These are phyloP conservation scores for Orchesella cincta DNA, from an alignment of 1,140 invertebrate genomes.

Conservation along the genomic window DNA sequence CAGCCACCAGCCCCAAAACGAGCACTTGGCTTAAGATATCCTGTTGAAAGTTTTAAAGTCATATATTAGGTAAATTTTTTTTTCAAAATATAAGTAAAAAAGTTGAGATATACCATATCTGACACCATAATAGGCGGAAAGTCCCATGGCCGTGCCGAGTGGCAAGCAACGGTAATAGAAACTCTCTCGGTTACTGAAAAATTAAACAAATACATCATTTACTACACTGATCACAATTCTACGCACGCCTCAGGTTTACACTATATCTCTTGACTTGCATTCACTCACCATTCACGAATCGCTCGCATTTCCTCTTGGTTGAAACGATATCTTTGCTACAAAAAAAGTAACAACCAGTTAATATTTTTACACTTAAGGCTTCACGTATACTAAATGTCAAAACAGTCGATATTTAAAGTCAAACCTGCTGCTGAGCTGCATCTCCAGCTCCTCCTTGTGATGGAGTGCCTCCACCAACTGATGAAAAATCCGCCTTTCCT, in stretches of 20 bases:
- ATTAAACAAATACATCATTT: no score
- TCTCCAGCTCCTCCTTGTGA: background rate
- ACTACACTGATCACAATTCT: no score
- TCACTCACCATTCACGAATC: slow-evolving; percentile 42
- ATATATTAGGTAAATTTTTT: background rate
- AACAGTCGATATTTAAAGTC: background rate
- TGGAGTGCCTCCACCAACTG: background rate
- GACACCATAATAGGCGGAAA: slow-evolving; percentile 64
- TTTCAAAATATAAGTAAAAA: background rate
- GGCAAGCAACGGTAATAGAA: slow-evolving; percentile 71
- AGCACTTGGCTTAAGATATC: slow-evolving; percentile 61
- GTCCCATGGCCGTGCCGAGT: slow-evolving; percentile 63
- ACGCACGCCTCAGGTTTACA: no score
- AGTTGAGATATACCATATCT: slow-evolving; percentile 58
- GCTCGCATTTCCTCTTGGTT: slow-evolving; percentile 40
- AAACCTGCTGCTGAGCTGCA: background rate
- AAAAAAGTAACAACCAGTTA: background rate
- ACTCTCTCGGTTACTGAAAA: slow-evolving; percentile 70
- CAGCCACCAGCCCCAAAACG: slow-evolving; percentile 66
- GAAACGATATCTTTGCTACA: slow-evolving; percentile 36
- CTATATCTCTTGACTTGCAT: no score
- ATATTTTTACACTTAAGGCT: background rate
- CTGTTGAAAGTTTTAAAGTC: slow-evolving; percentile 51
- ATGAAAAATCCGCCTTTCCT: background rate
- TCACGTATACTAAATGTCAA: background rate